A percentile compares a stretch with the other conserved stretches of the same genome.
phyloP scores from a whole-genome alignment of 2,797 vertebrate genomes.

The Rachycentron canadum region DNA sequence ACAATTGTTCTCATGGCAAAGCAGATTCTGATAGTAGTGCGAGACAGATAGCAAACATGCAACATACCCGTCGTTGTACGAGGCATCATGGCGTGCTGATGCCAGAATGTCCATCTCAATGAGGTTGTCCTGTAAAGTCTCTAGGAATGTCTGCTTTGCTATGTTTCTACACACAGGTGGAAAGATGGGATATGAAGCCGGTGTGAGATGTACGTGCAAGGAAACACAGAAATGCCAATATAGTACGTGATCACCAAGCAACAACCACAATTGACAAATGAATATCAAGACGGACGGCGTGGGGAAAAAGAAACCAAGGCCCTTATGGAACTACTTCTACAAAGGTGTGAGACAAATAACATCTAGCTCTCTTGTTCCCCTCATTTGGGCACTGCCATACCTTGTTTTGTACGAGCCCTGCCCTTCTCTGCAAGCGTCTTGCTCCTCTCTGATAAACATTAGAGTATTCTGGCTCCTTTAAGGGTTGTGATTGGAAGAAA shows the following conservation, averaged over 20 bases:
- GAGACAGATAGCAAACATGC: constrained; percentile 79
- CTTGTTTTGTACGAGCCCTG: constrained; percentile 90
- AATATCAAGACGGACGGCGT: constrained; percentile 56
- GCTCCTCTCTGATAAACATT: constrained; percentile 91
- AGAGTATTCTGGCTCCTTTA: constrained; percentile 91
- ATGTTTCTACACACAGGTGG: constrained; percentile 99
- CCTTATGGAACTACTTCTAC: constrained; percentile 86
- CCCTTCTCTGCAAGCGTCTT: constrained; percentile 89
- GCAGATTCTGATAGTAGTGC: constrained; percentile 68
- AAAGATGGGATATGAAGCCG: constrained; percentile 91
- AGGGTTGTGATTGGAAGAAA: constrained; percentile 85
- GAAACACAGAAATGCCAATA: constrained; percentile 76
- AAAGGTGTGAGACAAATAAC: constrained; percentile 73
- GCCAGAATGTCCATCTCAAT: constrained; percentile 99
- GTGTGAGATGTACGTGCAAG: constrained; percentile 93
- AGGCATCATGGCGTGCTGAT: constrained; percentile 93
- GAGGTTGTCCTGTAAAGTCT: constrained; percentile 99
- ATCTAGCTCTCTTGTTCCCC: constrained; percentile 67
- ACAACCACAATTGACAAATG: constrained; percentile 72
- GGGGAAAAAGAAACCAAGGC: constrained; percentile 70
- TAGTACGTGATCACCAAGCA: constrained; percentile 73
- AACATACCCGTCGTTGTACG: constrained; percentile 98
- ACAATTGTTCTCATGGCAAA: constrained; percentile 77
- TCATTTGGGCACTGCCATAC: constrained; percentile 77
- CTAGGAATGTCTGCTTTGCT: constrained; percentile 99